Evolutionary conservation across 2,888 invertebrate species (phyloP), one percentile per base, ranked within the genome.

Genomic region (Silvanus unidentatus): DNA sequence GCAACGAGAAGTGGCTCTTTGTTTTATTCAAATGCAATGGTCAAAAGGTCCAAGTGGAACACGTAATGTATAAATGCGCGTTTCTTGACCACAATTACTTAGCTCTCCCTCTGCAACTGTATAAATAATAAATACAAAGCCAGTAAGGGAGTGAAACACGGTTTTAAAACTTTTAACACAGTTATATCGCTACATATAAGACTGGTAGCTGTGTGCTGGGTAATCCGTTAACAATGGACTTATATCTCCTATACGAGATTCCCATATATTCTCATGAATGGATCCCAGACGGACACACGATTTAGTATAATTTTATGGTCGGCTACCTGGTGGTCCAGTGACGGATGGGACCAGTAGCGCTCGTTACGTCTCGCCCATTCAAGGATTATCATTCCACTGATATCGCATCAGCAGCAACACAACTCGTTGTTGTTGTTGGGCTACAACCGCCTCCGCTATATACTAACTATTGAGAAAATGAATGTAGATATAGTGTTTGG

Each of bases 241-340:
- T 63, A 68, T 67, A 67, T 68, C 66, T 66, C 64, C n/a, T n/a
- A n/a, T 64, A 65, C 63, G 59, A 37, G 63, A 64, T 67, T 65
- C 66, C 63, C 67, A 68, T 69, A 68, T 68, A 68, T 68, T 60
- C 63, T 60, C 61, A 61, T 63, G 66, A 69, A 69, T 66, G 66
- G 62, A 56, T 46, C 58, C 59, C 60, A 61, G 64, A 64, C 63
- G 59, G 63, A 63, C 60, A 63, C 66, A 68, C 68, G 69, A 68
- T 69, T 70, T 70, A 69, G 69, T 69, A 68, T 70, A 70, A 70
- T 70, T 69, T 70, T 68, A 70, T 68, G 64, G 65, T 59, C 52
- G 64, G 59, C 68, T 69, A 68, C 68, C 67, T 68, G 70, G 69
- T 69, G 68, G 69, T 69, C 68, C 59, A 47, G 64, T 69, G 69